phyloP scores from a whole-genome alignment of 1,140 invertebrate genomes.

The Catajapyx aquilonaris region DNA sequence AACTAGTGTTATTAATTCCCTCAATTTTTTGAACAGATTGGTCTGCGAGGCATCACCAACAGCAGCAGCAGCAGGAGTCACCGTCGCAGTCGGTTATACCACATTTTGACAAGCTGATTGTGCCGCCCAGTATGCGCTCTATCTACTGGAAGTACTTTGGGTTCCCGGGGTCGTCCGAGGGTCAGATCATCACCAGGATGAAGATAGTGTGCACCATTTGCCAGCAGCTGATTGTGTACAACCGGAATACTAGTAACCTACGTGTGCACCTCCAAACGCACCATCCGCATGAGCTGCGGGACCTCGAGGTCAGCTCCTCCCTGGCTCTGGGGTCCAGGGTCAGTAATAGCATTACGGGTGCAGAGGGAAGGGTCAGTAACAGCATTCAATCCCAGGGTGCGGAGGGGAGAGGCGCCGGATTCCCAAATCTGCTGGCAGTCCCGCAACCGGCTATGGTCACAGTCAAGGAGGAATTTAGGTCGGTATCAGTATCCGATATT shows the following conservation, averaged over 20 bases:
- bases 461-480: constrained; percentile 23
- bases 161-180: constrained; percentile 35
- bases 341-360: no score
- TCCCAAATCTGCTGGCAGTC: constrained; percentile 23
- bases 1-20: no score
- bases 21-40: no score
- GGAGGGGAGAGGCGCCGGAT: constrained; percentile 18
- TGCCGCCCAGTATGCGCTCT: constrained; percentile 34
- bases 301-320: constrained; percentile 19
- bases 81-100: no score
- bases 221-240: constrained; percentile 36
- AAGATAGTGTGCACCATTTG: constrained; percentile 37
- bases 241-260: constrained; percentile 37
- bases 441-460: constrained; percentile 24
- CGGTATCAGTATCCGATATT: constrained; percentile 18
- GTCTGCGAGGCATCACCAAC: no score
- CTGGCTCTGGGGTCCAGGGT: constrained; percentile 8
- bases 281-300: constrained; percentile 25
- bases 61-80: no score
- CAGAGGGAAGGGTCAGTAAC: constrained; percentile 23
- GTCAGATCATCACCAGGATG: constrained; percentile 35
- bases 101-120: constrained; percentile 29
- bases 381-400: constrained; percentile 17
- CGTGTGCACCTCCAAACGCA: constrained; percentile 37
- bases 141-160: constrained; percentile 43